A percentile compares a stretch with the other conserved stretches of the same genome.
These are phyloP conservation scores for Pholis gunnellus DNA, from an alignment of 2,113 vertebrate species.

Conservation along the genomic window DNA sequence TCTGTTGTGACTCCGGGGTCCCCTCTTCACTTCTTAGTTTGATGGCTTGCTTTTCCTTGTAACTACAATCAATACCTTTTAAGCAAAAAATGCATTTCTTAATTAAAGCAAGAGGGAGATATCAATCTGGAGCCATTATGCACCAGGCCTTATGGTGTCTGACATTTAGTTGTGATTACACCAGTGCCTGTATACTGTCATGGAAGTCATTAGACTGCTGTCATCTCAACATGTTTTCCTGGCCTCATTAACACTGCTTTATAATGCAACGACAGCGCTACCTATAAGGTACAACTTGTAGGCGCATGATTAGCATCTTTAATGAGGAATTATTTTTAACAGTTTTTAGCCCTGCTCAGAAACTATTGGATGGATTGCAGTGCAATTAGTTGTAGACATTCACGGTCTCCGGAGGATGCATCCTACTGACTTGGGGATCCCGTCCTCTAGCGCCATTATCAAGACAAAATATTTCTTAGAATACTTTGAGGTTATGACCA, in stretches of 20 bases:
- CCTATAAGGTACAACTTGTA: conserved; percentile 31
- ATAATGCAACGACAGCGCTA: conserved; percentile 43
- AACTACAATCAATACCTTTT: conserved; percentile 84
- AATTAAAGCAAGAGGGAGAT: conserved; percentile 83
- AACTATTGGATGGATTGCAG: not conserved
- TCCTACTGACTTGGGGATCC: not conserved
- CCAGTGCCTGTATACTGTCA: conserved; percentile 81
- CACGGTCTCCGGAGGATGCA: not conserved
- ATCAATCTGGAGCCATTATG: conserved; percentile 83
- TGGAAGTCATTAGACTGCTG: conserved; percentile 84
- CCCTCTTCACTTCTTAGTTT: conserved; percentile 72
- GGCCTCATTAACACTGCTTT: conserved; percentile 71
- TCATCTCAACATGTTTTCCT: conserved; percentile 83
- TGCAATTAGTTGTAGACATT: not conserved
- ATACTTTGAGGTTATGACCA: not conserved
- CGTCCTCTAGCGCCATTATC: not conserved
- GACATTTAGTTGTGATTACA: conserved; percentile 86
- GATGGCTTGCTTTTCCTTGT: conserved; percentile 76
- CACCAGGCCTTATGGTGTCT: conserved; percentile 83
- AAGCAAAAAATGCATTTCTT: conserved; percentile 82
- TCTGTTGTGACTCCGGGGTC: conserved; percentile 63
- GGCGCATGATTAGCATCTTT: conserved; percentile 29
- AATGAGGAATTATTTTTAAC: not conserved
- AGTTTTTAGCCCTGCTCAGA: not conserved
- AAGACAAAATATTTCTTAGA: not conserved